Evolutionary conservation across 2,113 vertebrate species (phyloP), one percentile per base, ranked within the genome.

Genomic region (Electrona antarctica): DNA sequence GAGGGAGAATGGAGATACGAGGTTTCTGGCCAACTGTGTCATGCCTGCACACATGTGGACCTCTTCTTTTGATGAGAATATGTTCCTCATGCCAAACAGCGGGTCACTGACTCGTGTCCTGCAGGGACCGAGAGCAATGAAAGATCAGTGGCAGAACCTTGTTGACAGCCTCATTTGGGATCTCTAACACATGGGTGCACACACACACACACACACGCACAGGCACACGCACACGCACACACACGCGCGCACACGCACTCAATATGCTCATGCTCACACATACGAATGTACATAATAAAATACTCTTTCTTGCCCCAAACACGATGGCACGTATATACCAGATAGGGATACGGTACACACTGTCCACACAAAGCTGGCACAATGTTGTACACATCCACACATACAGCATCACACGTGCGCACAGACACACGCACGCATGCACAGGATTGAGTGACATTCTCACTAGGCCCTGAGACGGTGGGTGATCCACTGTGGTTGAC

Each of bases 401-500:
- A 41, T 41, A 41, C 33, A 41, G 33, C 33, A 41, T 21, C 9
- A 29, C 63, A 2, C 63, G 6, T 6, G 12, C 13, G 5, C 13
- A n/a, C 11, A 75, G 71, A 57, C 48, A 75, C 63, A 82, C 76
- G 67, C 64, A 60, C 64, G 49, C 67, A 45, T 21, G 78, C 45
- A 79, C 58, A 77, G 12, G 55, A n/a, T 64, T 68, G 72, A 85
- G 45, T 78, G 78, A 85, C 74, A 67, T 67, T 74, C 72, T 84
- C 66, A 64, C 73, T 71, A 21, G 7, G 14, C 0, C 10, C 79
- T 82, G 72, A 84, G 85, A 76, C 77, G 65, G 81, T 83, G 69
- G 79, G 85, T 78, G 85, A 85, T 86, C 83, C 68, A 49, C 85
- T 69, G 78, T 33, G 70, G 77, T 76, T 82, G 87, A 83, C 85